A percentile compares a stretch with the other conserved stretches of the same genome.
Evolutionary conservation across 64 coral and sea anemone species (phyloP).

Genomic region (Porites lutea): DNA sequence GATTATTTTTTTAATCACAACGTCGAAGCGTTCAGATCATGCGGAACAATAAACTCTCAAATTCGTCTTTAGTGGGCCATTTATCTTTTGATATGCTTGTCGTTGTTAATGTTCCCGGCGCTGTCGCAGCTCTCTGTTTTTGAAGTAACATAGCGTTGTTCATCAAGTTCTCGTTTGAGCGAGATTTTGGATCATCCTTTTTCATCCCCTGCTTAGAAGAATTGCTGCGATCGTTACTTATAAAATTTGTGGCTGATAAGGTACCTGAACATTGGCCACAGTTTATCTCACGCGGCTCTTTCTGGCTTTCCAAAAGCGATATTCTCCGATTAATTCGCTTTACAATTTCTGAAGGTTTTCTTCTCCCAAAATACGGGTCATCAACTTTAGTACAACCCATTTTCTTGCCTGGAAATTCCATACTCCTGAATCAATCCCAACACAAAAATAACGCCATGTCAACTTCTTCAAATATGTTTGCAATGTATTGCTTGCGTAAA

Average conservation of each 20-base stretch:
- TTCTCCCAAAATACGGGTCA: constrained; percentile 57
- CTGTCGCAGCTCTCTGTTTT: not conserved
- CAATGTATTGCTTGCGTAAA: not conserved
- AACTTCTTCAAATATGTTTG: not conserved
- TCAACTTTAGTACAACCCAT: constrained; percentile 63
- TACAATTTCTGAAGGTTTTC: constrained; percentile 54
- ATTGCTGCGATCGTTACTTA: not conserved
- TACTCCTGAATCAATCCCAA: not conserved
- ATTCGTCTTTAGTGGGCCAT: constrained; percentile 67
- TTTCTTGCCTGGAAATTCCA: constrained; percentile 33
- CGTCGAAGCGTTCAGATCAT: constrained; percentile 6
- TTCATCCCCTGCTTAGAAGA: not conserved
- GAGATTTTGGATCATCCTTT: not conserved
- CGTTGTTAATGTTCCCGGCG: not conserved
- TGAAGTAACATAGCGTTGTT: not conserved
- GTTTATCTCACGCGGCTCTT: not conserved
- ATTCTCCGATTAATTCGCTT: constrained; percentile 69
- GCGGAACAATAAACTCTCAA: constrained; percentile 46
- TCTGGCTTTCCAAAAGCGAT: constrained; percentile 41
- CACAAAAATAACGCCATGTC: not conserved
- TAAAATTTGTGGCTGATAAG: not conserved
- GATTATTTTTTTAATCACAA: not conserved
- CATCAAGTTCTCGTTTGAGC: not conserved
- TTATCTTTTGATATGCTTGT: not conserved
- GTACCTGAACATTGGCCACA: not conserved